Evolutionary conservation across 2,888 invertebrate genomes (phyloP).

Genomic region (Perdita meconis): DNA sequence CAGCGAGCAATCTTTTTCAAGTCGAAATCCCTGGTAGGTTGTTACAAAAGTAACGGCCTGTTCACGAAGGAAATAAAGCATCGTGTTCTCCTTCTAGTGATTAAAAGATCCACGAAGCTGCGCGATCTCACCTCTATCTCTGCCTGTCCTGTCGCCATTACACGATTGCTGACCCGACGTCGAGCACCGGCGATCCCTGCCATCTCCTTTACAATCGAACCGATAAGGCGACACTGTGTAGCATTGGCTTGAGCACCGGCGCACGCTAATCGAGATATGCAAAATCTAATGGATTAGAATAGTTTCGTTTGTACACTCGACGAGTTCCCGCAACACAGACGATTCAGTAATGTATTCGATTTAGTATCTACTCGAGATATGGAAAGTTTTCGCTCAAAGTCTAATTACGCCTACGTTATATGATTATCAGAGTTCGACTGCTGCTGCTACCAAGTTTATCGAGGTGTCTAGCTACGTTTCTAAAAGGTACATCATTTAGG

Average conservation of each 20-base stretch:
- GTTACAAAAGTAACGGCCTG: background rate
- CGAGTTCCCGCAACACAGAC: constrained; percentile 16
- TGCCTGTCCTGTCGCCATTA: constrained; percentile 44
- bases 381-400: no score
- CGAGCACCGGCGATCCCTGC: constrained; percentile 47
- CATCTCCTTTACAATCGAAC: constrained; percentile 36
- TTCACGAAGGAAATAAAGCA: constrained; percentile 2
- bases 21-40: background rate
- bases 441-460: no score
- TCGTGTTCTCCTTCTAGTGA: constrained; percentile 37
- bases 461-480: no score
- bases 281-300: constrained; percentile 48
- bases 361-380: no score
- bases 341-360: constrained; percentile 10
- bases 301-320: constrained; percentile 32
- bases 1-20: background rate
- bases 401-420: no score
- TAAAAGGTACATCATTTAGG: no score
- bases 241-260: background rate
- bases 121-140: constrained; percentile 9
- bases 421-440: no score
- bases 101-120: constrained; percentile 33
- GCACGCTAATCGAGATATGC: background rate
- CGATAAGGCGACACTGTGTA: constrained; percentile 43
- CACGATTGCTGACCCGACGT: constrained; percentile 50